Evolutionary conservation across 2,113 vertebrate species (phyloP).

Genomic region (Dendrocopos noguchii): DNA sequence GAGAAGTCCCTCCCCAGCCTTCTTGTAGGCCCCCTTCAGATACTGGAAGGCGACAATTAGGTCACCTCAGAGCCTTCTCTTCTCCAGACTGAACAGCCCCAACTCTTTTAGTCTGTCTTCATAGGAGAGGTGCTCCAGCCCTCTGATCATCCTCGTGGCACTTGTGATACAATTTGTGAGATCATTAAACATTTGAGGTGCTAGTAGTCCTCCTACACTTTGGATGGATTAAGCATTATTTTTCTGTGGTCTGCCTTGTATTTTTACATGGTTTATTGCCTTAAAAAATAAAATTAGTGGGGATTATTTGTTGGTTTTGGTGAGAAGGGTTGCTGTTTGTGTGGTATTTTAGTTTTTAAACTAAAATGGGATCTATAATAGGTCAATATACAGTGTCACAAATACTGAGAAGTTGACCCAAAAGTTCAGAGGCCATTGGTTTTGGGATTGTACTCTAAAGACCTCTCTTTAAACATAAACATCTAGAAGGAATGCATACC

Average conservation of each 20-base stretch:
- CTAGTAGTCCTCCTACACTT: not conserved
- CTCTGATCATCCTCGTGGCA: too few species aligned
- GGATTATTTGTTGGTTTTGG: not conserved
- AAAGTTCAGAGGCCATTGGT: not conserved
- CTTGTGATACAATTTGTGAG: not conserved
- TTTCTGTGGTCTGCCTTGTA: not conserved
- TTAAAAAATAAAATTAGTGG: not conserved
- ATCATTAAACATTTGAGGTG: not conserved
- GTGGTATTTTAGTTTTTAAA: not conserved
- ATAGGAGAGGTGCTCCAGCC: too few species aligned
- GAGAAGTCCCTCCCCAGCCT: too few species aligned
- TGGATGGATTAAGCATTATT: not conserved
- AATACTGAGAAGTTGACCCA: not conserved
- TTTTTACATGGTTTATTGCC: not conserved
- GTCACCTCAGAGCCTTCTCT: too few species aligned
- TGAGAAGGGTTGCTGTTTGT: not conserved
- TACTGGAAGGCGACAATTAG: too few species aligned
- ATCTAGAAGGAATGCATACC: not conserved
- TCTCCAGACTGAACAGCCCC: too few species aligned
- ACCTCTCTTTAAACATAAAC: not conserved
- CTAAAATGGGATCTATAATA: not conserved
- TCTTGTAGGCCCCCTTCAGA: too few species aligned
- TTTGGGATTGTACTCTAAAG: not conserved
- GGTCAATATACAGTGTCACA: not conserved
- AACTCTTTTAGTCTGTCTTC: too few species aligned